These are phyloP conservation scores for Leptinotarsa lineolata DNA, from an alignment of 1,140 invertebrate species.

Conservation along the genomic window DNA sequence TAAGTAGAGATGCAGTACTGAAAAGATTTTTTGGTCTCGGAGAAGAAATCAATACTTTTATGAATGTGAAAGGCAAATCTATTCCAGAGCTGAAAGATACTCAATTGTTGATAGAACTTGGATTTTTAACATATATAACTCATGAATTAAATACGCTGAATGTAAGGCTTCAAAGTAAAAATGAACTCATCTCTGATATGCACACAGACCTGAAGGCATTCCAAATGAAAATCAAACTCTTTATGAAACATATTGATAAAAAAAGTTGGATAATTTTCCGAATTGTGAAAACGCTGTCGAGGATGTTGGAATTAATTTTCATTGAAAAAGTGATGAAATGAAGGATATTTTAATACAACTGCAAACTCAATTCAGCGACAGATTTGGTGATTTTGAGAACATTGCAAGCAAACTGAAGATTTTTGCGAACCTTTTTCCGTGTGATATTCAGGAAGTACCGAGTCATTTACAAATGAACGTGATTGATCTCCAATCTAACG, in stretches of 20 bases:
- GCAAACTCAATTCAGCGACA: too few species aligned
- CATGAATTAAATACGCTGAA: slow-evolving; percentile 28
- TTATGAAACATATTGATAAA: slow-evolving; percentile 14
- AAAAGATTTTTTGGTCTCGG: slow-evolving; percentile 33
- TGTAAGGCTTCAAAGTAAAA: slow-evolving; percentile 28
- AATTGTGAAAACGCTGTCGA: slow-evolving; percentile 24
- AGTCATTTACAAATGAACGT: too few species aligned
- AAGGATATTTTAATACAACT: too few species aligned
- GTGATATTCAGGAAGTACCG: too few species aligned
- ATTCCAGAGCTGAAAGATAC: slow-evolving; percentile 17
- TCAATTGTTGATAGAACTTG: slow-evolving; percentile 28
- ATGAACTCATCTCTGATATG: slow-evolving; percentile 28
- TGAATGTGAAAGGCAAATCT: slow-evolving; percentile 29
- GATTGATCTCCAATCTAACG: slow-evolving; percentile 27
- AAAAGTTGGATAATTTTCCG: slow-evolving; percentile 26
- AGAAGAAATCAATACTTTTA: slow-evolving; percentile 30
- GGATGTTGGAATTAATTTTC: too few species aligned
- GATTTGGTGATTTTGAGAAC: too few species aligned
- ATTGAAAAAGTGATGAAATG: too few species aligned
- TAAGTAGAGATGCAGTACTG: slow-evolving; percentile 32
- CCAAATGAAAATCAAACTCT: slow-evolving; percentile 31
- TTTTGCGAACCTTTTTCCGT: slow-evolving; percentile 18
- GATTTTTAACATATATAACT: slow-evolving; percentile 32
- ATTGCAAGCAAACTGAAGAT: too few species aligned
- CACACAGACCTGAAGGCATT: slow-evolving; percentile 37